A percentile compares a stretch with the other conserved stretches of the same genome.
These are phyloP conservation scores for Drosophila differens DNA, from an alignment of 2,888 invertebrate species.

Conservation along the genomic window DNA sequence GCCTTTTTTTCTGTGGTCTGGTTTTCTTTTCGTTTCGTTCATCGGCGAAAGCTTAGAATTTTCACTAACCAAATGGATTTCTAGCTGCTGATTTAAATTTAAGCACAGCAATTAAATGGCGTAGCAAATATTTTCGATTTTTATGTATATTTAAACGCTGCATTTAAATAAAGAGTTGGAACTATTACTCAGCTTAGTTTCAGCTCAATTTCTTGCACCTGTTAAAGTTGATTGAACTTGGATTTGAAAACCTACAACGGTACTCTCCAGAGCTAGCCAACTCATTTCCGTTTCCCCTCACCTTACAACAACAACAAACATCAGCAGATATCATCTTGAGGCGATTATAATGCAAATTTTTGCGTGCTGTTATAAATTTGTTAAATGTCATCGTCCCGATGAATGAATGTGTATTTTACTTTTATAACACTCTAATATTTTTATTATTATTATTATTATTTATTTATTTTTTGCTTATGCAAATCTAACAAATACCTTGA, in stretches of 20 bases:
- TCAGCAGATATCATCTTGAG: conserved; percentile 30
- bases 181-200: conserved; percentile 6
- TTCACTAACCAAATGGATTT: conserved; percentile 50
- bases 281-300: conserved; percentile 70
- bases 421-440: conserved; percentile 29
- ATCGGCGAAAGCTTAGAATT: conserved; percentile 74
- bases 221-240: conserved; percentile 63
- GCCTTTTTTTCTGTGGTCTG: conserved; percentile 22
- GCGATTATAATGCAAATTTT: conserved; percentile 53
- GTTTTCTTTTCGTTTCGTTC: conserved; percentile 48
- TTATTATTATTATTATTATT: conserved; percentile 25
- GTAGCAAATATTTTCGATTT: not conserved
- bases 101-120: conserved; percentile 6
- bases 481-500: conserved; percentile 37
- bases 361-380: conserved; percentile 34
- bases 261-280: conserved; percentile 44
- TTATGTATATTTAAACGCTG: not conserved
- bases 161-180: not conserved
- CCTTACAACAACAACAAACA: not conserved
- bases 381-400: conserved; percentile 36
- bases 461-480: conserved; percentile 39
- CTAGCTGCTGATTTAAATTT: conserved; percentile 11
- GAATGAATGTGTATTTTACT: conserved; percentile 8
- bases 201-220: conserved; percentile 2
- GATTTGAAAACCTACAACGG: conserved; percentile 33